Evolutionary conservation across 2,797 vertebrate genomes (phyloP).

Genomic region (Bucorvus abyssinicus): DNA sequence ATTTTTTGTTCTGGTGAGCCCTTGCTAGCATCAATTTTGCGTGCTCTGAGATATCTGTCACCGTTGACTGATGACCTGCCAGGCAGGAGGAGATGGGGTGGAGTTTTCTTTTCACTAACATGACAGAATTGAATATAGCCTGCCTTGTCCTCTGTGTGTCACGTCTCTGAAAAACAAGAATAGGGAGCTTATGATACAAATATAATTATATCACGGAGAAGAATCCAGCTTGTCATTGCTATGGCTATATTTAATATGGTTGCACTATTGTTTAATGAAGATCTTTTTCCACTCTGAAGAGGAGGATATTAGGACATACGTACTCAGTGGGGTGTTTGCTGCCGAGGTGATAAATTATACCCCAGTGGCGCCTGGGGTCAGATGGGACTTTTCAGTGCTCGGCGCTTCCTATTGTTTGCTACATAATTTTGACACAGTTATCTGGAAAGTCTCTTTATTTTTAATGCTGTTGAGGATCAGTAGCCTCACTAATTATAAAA

Average conservation of each 20-base stretch:
- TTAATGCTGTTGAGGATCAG: neutral
- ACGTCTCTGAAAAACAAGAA: neutral
- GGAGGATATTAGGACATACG: neutral
- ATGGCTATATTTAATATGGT: neutral
- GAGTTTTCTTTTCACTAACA: neutral
- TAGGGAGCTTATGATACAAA: neutral
- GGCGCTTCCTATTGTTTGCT: neutral
- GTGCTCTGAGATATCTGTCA: neutral
- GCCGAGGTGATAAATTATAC: neutral
- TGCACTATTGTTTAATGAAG: neutral
- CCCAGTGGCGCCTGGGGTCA: neutral
- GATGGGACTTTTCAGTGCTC: neutral
- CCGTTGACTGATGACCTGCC: neutral
- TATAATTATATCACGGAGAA: neutral
- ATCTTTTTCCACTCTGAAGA: neutral
- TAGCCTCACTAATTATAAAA: neutral
- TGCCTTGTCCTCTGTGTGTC: neutral
- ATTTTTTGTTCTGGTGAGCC: neutral
- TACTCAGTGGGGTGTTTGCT: neutral
- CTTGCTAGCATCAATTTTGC: conserved; percentile 13
- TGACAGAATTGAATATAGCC: neutral
- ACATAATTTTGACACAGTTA: neutral
- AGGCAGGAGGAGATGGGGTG: neutral
- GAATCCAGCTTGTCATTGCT: neutral
- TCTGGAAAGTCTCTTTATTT: neutral